These are phyloP conservation scores for Eulemur macaco DNA, from an alignment of 2,113 vertebrate species.

Conservation along the genomic window DNA sequence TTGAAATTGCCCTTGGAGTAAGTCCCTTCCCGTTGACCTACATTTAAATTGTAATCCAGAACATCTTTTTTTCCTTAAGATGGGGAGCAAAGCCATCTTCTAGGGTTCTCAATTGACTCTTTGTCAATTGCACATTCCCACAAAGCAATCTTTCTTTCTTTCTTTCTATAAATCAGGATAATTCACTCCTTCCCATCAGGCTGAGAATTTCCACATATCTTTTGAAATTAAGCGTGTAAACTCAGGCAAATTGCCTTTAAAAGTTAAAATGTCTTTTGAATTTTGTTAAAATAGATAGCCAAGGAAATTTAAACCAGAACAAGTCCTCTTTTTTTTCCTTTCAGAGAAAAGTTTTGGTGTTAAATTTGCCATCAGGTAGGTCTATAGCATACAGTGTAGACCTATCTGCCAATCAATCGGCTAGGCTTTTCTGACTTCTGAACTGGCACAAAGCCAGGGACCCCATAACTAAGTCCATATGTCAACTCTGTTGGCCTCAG, in stretches of 20 bases:
- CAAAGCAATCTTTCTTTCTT: not conserved
- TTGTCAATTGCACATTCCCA: not conserved
- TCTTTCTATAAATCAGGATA: not conserved
- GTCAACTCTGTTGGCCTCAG: not conserved
- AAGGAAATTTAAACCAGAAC: not conserved
- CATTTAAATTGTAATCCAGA: not conserved
- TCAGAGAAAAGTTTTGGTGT: not conserved
- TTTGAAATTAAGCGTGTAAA: not conserved
- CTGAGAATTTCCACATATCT: not conserved
- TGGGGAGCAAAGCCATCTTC: not conserved
- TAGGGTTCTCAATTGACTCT: not conserved
- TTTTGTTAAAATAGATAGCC: not conserved
- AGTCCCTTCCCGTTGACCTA: not conserved
- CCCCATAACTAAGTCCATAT: not conserved
- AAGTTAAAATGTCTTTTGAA: not conserved
- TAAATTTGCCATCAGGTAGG: not conserved
- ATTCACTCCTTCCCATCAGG: not conserved
- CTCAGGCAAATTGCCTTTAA: not conserved
- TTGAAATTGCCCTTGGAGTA: slow-evolving; percentile 19
- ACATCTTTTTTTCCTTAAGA: not conserved
- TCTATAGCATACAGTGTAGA: not conserved
- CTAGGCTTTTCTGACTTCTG: not conserved
- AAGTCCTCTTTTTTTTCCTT: not conserved
- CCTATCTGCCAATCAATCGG: not conserved
- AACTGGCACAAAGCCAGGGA: not conserved